A percentile compares a stretch with the other conserved stretches of the same genome.
Evolutionary conservation across 2,888 invertebrate genomes (phyloP).

Genomic region (Eupithecia abbreviata): DNA sequence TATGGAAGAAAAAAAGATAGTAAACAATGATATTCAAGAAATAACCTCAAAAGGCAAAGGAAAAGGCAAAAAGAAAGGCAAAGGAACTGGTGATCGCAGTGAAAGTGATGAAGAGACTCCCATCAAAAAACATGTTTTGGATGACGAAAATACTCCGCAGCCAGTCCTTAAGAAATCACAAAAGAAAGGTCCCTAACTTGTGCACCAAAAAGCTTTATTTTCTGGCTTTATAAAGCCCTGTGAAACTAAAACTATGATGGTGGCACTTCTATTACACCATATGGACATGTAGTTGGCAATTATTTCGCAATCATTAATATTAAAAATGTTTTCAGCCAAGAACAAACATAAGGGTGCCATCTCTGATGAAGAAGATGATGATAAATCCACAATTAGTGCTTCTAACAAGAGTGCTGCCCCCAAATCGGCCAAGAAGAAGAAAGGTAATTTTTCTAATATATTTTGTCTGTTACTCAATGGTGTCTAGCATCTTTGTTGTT

Average conservation of each 20-base stretch:
- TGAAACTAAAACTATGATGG: not conserved
- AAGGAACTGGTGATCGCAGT: constrained; percentile 76
- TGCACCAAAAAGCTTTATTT: not conserved
- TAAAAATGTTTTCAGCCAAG: constrained; percentile 55
- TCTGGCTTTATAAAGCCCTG: not conserved
- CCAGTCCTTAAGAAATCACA: constrained; percentile 76
- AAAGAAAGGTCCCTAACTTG: constrained; percentile 75
- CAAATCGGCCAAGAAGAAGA: constrained; percentile 75
- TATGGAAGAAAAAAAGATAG: constrained; percentile 70
- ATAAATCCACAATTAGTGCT: constrained; percentile 66
- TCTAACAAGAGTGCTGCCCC: constrained; percentile 55
- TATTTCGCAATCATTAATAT: not conserved
- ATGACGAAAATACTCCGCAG: constrained; percentile 73
- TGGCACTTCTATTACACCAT: not conserved
- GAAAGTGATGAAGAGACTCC: constrained; percentile 68
- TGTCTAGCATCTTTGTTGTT: not conserved
- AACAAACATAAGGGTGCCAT: constrained; percentile 76
- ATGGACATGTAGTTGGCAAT: not conserved
- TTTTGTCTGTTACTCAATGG: not conserved
- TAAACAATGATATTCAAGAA: constrained; percentile 62
- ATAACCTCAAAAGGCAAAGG: constrained; percentile 83
- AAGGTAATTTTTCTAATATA: constrained; percentile 57
- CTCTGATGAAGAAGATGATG: constrained; percentile 76
- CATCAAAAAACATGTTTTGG: constrained; percentile 63
- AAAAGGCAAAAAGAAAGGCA: constrained; percentile 78